Evolutionary conservation across 2,113 vertebrate species (phyloP).

Genomic region (Elgaria multicarinata): DNA sequence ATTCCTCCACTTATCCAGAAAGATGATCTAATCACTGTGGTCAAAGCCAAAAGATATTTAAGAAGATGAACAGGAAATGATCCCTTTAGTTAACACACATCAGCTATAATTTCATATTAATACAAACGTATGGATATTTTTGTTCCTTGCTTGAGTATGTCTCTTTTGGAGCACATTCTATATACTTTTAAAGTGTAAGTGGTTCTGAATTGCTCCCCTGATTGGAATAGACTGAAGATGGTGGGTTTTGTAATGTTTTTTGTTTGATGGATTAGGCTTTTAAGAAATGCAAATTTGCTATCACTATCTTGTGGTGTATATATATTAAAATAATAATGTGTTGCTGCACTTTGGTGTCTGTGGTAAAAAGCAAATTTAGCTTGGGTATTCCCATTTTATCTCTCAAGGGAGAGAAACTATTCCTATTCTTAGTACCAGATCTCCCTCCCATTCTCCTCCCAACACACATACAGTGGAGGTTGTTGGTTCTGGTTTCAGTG

Average conservation of each 20-base stretch:
- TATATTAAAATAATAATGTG: not conserved
- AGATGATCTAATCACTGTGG: not conserved
- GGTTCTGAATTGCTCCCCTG: not conserved
- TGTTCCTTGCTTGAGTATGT: not conserved
- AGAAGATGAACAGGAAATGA: not conserved
- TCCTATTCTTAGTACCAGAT: not conserved
- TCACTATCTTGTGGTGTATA: not conserved
- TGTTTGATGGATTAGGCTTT: not conserved
- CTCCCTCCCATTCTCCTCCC: not conserved
- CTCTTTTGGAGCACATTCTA: not conserved
- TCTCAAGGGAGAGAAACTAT: not conserved
- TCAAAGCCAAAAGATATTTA: not conserved
- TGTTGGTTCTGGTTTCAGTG: not conserved
- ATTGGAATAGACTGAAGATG: too few species aligned
- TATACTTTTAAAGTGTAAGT: not conserved
- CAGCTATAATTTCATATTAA: not conserved
- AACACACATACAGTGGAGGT: not conserved
- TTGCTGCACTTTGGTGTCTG: not conserved
- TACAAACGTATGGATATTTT: conserved; percentile 3
- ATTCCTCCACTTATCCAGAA: not conserved
- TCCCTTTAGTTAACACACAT: not conserved
- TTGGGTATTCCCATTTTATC: too few species aligned
- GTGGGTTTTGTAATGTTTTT: not conserved
- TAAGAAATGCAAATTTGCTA: not conserved
- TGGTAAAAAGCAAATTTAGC: not conserved